Base-by-base conservation (phyloP, 1,140 invertebrate genomes). In the Calosoma granatense region DNA sequence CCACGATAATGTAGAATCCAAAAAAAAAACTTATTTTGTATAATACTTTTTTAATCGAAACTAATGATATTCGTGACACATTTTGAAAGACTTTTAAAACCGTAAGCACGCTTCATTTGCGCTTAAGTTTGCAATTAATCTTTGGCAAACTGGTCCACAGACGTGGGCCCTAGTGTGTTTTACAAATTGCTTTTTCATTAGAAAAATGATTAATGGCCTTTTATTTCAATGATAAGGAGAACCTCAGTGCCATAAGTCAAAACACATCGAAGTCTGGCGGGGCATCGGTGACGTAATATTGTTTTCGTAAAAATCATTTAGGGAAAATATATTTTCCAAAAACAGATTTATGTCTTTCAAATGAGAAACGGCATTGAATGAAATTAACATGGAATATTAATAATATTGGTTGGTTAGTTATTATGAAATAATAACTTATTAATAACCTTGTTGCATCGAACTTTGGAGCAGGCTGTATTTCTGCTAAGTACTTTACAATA, bases 401-500 rank as follows among this genome's bases (percentile, higher is more conserved):
- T n/a, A n/a, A n/a, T n/a, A n/a, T n/a, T n/a, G n/a, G n/a, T n/a
- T n/a, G n/a, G n/a, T n/a, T n/a, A n/a, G n/a, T n/a, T n/a, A n/a
- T n/a, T n/a, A n/a, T n/a, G n/a, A n/a, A n/a, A n/a, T n/a, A n/a
- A n/a, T n/a, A n/a, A n/a, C n/a, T n/a, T n/a, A n/a, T n/a, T n/a
- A n/a, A n/a, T n/a, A n/a, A n/a, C n/a, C n/a, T n/a, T n/a, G n/a
- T n/a, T n/a, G n/a, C n/a, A n/a, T n/a, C n/a, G n/a, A n/a, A n/a
- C n/a, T n/a, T n/a, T n/a, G n/a, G n/a, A n/a, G n/a, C n/a, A n/a
- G n/a, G n/a, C n/a, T n/a, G n/a, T n/a, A n/a, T n/a, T n/a, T 54
- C 23, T 14, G 36, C 53, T 54, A 54, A 54, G 19, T 54, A 54
- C 53, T 54, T 54, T 54, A 36, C 53, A 54, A 54, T 54, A 54